Conservation (phyloP, 2,113 vertebrate genomes). For the Phocoena phocoena region DNA sequence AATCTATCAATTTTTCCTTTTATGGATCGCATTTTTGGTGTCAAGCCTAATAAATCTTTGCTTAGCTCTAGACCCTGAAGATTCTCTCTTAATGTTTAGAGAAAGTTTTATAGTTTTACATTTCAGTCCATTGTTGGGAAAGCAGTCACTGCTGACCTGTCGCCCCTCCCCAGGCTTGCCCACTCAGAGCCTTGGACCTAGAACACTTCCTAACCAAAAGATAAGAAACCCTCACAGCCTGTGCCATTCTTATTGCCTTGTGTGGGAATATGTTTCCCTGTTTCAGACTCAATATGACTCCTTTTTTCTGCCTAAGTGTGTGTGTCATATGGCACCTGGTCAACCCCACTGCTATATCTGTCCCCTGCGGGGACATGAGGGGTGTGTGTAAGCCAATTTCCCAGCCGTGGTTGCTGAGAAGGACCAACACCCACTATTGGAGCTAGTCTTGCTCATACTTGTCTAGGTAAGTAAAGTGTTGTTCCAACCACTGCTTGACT, state of each 20-base stretch:
- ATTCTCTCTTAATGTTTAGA: background rate
- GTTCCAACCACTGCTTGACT: background rate
- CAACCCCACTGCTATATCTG: background rate
- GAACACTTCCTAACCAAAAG: background rate
- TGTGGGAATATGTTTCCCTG: background rate
- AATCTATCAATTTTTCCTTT: background rate
- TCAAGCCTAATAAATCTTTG: slow-evolving; percentile 7
- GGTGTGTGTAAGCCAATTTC: background rate
- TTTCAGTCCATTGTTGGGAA: background rate
- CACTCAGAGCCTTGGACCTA: background rate
- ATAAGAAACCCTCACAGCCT: background rate
- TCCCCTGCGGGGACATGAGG: background rate
- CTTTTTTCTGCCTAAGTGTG: background rate
- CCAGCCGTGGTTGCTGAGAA: background rate
- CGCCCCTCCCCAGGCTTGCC: background rate
- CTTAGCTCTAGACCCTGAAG: background rate
- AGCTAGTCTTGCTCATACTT: background rate
- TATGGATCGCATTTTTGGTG: background rate
- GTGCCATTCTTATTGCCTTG: background rate
- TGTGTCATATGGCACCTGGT: background rate
- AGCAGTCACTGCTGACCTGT: background rate
- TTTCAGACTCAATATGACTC: background rate
- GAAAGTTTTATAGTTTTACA: background rate
- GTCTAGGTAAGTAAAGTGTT: background rate
- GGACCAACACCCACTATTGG: background rate